Conservation (phyloP, 2,113 vertebrate genomes). For the Perccottus glenii region DNA sequence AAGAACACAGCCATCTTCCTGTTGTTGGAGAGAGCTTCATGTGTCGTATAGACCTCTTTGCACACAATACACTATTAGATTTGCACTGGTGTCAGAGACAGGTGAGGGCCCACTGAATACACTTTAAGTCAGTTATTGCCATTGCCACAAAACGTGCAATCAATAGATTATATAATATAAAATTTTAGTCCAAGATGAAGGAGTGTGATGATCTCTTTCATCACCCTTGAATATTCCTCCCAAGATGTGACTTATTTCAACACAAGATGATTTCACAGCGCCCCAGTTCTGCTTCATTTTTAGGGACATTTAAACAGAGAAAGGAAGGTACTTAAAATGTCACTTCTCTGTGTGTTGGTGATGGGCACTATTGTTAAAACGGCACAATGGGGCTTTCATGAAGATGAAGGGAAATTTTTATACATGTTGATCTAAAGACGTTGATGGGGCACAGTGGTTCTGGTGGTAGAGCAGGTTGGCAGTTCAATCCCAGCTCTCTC, state of each 20-base stretch:
- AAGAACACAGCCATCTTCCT: slow-evolving; percentile 60
- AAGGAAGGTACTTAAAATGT: background rate
- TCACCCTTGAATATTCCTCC: slow-evolving; percentile 13
- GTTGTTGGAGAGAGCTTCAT: slow-evolving; percentile 59
- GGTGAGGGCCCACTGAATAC: slow-evolving; percentile 42
- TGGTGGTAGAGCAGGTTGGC: no score
- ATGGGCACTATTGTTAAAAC: slow-evolving; percentile 15
- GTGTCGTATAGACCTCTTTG: slow-evolving; percentile 33
- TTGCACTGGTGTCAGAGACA: slow-evolving; percentile 68
- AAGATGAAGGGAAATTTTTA: background rate
- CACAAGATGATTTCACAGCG: slow-evolving; percentile 18
- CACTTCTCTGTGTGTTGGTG: slow-evolving; percentile 10
- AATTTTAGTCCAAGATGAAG: background rate
- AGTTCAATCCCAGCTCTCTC: no score
- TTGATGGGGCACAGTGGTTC: background rate
- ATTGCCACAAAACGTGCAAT: background rate
- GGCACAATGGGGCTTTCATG: slow-evolving; percentile 9
- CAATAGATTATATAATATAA: background rate
- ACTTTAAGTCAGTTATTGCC: slow-evolving; percentile 21
- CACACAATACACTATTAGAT: slow-evolving; percentile 36
- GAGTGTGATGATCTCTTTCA: slow-evolving; percentile 14
- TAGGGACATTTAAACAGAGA: slow-evolving; percentile 1
- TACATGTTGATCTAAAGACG: slow-evolving; percentile 1
- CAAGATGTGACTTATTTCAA: slow-evolving; percentile 17
- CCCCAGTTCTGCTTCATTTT: slow-evolving; percentile 5